Evolutionary conservation across 2,113 vertebrate genomes (phyloP).

Genomic region (Todiramphus chloris): DNA sequence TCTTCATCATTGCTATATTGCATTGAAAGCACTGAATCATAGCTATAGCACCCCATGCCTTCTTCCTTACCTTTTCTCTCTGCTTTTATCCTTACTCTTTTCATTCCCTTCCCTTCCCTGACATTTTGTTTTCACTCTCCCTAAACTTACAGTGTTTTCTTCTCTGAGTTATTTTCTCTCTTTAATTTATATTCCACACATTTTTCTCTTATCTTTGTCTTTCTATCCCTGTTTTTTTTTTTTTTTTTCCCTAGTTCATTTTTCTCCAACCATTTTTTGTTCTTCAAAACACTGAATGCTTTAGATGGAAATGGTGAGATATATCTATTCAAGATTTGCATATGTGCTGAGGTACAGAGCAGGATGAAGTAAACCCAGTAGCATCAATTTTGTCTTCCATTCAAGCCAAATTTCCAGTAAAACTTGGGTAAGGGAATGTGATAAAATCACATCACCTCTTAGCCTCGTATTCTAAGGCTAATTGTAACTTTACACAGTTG

Average conservation of each 20-base stretch:
- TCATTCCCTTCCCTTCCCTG: background rate
- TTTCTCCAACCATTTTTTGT: background rate
- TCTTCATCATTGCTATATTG: background rate
- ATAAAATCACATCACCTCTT: constrained; percentile 46
- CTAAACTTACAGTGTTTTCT: background rate
- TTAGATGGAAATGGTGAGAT: background rate
- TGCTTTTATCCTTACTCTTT: background rate
- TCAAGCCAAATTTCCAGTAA: background rate
- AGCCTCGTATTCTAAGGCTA: constrained; percentile 26
- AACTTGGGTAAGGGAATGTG: constrained; percentile 6
- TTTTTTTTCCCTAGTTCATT: background rate
- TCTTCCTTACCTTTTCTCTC: background rate
- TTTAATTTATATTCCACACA: background rate
- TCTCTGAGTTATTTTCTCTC: background rate
- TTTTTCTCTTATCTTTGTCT: constrained; percentile 10
- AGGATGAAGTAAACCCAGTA: background rate
- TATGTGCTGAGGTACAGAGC: background rate
- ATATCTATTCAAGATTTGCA: background rate
- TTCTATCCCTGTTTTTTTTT: background rate
- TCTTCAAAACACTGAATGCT: background rate
- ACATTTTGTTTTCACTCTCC: background rate
- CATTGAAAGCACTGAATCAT: background rate
- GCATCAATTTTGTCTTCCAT: constrained; percentile 40
- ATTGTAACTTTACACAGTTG: constrained; percentile 28
- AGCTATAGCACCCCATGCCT: background rate